Evolutionary conservation across 2,888 invertebrate genomes (phyloP).

Genomic region (Drosophila pullipes): DNA sequence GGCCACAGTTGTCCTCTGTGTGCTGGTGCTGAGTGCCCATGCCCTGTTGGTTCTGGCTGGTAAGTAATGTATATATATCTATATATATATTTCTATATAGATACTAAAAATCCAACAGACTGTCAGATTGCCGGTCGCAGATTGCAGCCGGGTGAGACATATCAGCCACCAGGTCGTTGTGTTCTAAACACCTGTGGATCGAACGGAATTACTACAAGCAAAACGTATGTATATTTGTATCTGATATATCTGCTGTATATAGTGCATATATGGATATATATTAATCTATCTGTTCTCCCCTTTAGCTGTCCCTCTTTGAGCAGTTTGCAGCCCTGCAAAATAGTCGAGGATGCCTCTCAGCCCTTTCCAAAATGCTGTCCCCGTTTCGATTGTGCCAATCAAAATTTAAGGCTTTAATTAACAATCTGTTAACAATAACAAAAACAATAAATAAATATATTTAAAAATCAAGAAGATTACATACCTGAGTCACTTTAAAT

Average conservation of each 20-base stretch:
- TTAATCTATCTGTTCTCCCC: neutral
- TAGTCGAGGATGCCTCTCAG: conserved; percentile 52
- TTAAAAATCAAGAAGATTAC: neutral
- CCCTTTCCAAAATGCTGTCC: conserved; percentile 61
- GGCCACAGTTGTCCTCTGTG: conserved; percentile 55
- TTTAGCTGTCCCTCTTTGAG: conserved; percentile 53
- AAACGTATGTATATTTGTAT: conserved; percentile 46
- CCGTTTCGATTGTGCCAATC: conserved; percentile 8
- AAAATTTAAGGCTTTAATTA: neutral
- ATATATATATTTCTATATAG: neutral
- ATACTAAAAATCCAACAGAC: conserved; percentile 1
- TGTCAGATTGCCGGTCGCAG: conserved; percentile 32
- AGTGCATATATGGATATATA: neutral
- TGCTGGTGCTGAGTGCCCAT: conserved; percentile 52
- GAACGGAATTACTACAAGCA: neutral
- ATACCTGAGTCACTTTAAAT: neutral
- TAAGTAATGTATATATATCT: conserved; percentile 19
- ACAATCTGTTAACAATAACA: neutral
- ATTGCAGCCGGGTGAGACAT: conserved; percentile 39
- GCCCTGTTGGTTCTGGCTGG: conserved; percentile 48
- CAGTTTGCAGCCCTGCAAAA: conserved; percentile 53
- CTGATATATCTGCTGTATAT: neutral
- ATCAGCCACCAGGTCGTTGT: conserved; percentile 9
- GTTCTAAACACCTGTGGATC: neutral
- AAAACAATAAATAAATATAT: neutral